Conservation (phyloP, 92 coral and sea anemone genomes). For the Siderastrea radians region DNA sequence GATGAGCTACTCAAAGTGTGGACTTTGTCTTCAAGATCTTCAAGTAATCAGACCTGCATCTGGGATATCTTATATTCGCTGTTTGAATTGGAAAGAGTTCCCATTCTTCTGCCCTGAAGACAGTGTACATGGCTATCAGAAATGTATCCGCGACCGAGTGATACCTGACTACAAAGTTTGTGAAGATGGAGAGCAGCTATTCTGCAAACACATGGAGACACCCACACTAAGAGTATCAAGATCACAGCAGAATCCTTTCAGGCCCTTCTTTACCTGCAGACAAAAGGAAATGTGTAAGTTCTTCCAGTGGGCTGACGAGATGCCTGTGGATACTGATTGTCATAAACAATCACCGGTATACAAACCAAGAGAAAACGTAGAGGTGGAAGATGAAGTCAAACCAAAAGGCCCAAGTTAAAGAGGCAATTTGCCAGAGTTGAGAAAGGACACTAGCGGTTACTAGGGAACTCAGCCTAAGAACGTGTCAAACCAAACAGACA, state of each 20-base stretch:
- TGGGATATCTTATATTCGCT: slow-evolving; percentile 17
- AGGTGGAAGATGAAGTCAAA: too few relatives aligned
- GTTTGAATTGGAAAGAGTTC: slow-evolving; percentile 17
- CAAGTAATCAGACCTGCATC: slow-evolving; percentile 42
- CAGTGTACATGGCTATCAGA: slow-evolving; percentile 2
- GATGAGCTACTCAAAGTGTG: slow-evolving; percentile 51
- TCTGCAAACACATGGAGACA: slow-evolving; percentile 21
- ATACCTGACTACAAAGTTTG: slow-evolving; percentile 32
- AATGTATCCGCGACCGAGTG: slow-evolving; percentile 4
- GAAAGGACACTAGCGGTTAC: too few relatives aligned
- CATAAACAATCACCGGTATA: too few relatives aligned
- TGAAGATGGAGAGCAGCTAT: slow-evolving; percentile 6
- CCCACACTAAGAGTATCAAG: slow-evolving; percentile 33
- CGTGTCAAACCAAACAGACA: too few relatives aligned
- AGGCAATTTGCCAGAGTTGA: too few relatives aligned
- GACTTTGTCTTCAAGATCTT: slow-evolving; percentile 36
- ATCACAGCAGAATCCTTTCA: background rate
- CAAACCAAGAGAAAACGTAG: too few relatives aligned
- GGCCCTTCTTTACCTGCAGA: too few relatives aligned
- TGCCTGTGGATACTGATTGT: too few relatives aligned
- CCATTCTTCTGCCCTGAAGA: slow-evolving; percentile 13
- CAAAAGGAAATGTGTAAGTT: too few relatives aligned
- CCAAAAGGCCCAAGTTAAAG: too few relatives aligned
- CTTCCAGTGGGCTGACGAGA: too few relatives aligned
- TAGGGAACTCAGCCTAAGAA: too few relatives aligned